Base-by-base conservation (phyloP, 2,113 vertebrate genomes). In the Rhabdornis inornatus region DNA sequence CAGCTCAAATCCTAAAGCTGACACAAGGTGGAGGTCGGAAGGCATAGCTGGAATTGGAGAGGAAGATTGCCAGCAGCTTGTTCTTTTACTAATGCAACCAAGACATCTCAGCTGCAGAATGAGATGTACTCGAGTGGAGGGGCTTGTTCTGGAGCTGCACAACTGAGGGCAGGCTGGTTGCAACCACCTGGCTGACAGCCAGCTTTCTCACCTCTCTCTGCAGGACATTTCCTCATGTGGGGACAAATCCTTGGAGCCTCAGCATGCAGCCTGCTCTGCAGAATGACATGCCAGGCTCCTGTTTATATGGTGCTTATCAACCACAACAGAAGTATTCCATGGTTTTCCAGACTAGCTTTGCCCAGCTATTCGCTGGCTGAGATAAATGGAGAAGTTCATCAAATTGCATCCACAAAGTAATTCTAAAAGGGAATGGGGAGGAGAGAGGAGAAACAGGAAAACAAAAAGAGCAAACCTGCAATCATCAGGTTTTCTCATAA, bases 391-490 rank as follows among this genome's bases (percentile, higher is more conserved):
- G 0, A 2, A 13, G 18, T 68, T 87, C 4, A 3, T 71, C 33
- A 72, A 52, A 88, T 76, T 64, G 28, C 7, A 50, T 13, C 4
- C 27, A 68, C 35, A 13, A 8, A 65, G 13, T 68, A 63, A 59
- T 63, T 88, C 15, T 35, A 15, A 28, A 65, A 60, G 7, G 7
- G 5, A 21, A 24, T 3, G 5, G 10, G 3, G 5, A 49, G 11
- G 10, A 10, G 25, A 12, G 25, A 59, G 27, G 3, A 64, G 5
- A 53, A 9, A 53, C 7, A n/a, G 10, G 2, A 1, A 11, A 25
- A 55, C n/a, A n/a, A 45, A 13, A 33, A 53, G 25, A 49, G 4
- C 12, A 35, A 49, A 22, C 6, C n/a, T 33, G 13, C 5, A 31
- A 3, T 66, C 33, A 28, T n/a, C 17, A 28, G 7, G 4, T 81